Evolutionary conservation across 2,797 vertebrate species (phyloP).

Genomic region (Babyrousa celebensis): DNA sequence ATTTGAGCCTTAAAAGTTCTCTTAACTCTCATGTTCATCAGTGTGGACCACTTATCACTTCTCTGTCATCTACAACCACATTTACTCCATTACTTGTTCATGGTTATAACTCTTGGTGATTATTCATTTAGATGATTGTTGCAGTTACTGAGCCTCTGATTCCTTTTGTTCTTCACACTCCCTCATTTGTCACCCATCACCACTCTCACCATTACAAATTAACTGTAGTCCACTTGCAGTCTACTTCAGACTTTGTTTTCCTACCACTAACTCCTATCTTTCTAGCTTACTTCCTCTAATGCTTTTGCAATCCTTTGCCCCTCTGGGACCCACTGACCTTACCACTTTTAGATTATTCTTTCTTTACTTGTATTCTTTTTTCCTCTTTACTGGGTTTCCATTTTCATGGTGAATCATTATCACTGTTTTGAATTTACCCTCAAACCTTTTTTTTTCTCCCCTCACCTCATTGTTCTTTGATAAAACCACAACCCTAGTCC

Average conservation of each 20-base stretch:
- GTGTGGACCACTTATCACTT: neutral
- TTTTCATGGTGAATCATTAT: constrained; percentile 12
- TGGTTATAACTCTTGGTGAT: neutral
- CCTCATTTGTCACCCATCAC: neutral
- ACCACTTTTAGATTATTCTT: neutral
- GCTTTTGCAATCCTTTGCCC: neutral
- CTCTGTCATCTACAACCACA: neutral
- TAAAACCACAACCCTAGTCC: constrained; percentile 28
- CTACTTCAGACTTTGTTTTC: constrained; percentile 41
- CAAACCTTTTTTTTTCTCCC: constrained; percentile 39
- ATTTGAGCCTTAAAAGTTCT: neutral
- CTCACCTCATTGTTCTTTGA: neutral
- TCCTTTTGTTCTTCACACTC: neutral
- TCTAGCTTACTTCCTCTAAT: neutral
- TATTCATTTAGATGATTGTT: constrained; percentile 25
- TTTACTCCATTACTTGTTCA: neutral
- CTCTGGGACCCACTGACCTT: neutral
- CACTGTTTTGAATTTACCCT: constrained; percentile 4
- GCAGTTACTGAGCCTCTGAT: neutral
- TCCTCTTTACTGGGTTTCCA: neutral
- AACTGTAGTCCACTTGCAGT: constrained; percentile 10
- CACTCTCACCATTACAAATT: neutral
- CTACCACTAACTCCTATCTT: neutral
- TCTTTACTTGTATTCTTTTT: neutral
- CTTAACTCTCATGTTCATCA: neutral